Base-by-base conservation (phyloP, 1,140 invertebrate genomes). In the Papilio xuthus region DNA sequence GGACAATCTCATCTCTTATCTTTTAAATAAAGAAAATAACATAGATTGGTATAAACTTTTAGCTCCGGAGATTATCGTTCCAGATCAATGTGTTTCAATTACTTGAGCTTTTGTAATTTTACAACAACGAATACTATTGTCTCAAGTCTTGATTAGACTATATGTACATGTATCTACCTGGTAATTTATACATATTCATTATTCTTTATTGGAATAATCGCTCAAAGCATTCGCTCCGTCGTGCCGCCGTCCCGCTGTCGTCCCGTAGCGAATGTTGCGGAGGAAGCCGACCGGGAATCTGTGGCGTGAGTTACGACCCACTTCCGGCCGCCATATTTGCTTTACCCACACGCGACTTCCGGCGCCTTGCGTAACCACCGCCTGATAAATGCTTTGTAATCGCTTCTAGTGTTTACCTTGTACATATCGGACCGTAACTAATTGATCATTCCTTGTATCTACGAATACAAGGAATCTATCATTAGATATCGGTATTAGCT, bases 261-360 rank as follows among this genome's bases (percentile, higher is more conserved):
- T 86, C 82, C 82, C 82, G 81, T 84, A 80, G 74, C 85, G 84
- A 86, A 86, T 86, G 85, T 86, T 69, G 77, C 83, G 28, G 77
- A 78, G 90, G 89, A 91, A 87, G 86, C 83, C 82, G 82, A 79
- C 79, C 87, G 84, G 89, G 86, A 82, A 85, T 88, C 83, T 88
- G 87, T 83, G 88, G 88, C 90, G 88, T 90, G 89, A 90, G 87
- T 89, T 89, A 90, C 90, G 90, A 89, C 81, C 90, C 85, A 86
- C 89, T 86, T 91, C 90, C 90, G 90, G 79, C 84, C 80, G 86
- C 89, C 90, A 89, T 90, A 91, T 91, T 91, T 91, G 86, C 88
- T 89, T 88, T 89, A 86, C 85, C 89, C 83, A 86, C 84, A 86
- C 87, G 78, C 80, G 78, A 85, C 86, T 86, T 91, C 88, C 89